Base-by-base conservation (phyloP, 2,797 vertebrate genomes). In the Passerculus sandwichensis region DNA sequence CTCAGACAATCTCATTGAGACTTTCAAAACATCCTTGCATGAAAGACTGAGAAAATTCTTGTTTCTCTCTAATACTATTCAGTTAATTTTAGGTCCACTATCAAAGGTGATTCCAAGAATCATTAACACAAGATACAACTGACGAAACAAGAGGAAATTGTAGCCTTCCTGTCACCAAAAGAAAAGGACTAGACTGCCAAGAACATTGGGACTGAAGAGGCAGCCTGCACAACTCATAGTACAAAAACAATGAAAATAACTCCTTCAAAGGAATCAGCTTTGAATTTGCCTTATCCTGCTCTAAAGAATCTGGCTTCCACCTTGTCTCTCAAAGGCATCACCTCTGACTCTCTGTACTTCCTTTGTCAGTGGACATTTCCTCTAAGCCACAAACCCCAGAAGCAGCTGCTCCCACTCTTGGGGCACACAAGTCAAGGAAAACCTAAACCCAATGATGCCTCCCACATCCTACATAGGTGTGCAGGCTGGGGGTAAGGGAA, bases 391-490 rank as follows among this genome's bases (percentile, higher is more conserved):
- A 71, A 89, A 88, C 51, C 34, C 44, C 78, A 83, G 69, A 89
- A 72, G 72, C 13, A 91, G 57, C 42, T 7, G 2, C 44, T 80
- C 36, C 29, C 45, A 27, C 27, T 81, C 56, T 51, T 4, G 1
- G 73, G 69, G 47, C 38, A 83, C 30, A 59, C 22, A 48, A 76
- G 27, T 56, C 40, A 66, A 94, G 27, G 51, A 85, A 88, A 53
- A 51, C 27, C 50, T 51, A 29, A 29, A 51, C 17, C 27, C 7
- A 30, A 1, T 34, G 22, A 40, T 34, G 17, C 30, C 36, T 85
- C 44, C 15, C 6, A 18, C 0, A 0, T 78, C 23, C 25, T 3
- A 16, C 26, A 57, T 44, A n/a, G 15, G 14, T 36, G 20, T 45
- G 26, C 34, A 81, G 50, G 11, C 27, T 38, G 4, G 5, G 26